A percentile compares a stretch with the other conserved stretches of the same genome.
Conservation (phyloP, 2,888 invertebrate genomes). For the Tipula unca region DNA sequence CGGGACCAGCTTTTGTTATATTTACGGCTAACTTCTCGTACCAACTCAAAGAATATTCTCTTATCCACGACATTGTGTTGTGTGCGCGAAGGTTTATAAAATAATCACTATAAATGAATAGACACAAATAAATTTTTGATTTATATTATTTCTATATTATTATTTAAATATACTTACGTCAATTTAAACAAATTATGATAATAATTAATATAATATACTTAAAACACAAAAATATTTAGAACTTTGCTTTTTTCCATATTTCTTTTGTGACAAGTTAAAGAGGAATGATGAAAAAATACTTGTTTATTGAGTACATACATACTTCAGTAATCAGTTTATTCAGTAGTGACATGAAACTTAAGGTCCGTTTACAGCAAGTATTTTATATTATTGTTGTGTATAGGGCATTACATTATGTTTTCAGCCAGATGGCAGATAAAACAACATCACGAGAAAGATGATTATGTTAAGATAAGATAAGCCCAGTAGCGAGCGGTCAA, state of each 20-base stretch:
- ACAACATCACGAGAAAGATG: too few relatives aligned
- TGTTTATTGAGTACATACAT: background rate
- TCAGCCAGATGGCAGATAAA: too few relatives aligned
- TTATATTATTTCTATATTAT: too few relatives aligned
- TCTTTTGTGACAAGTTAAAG: background rate
- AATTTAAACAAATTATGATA: background rate
- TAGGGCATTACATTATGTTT: too few relatives aligned
- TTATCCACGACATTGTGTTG: slow-evolving; percentile 63
- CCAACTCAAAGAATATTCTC: slow-evolving; percentile 63
- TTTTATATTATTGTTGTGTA: background rate
- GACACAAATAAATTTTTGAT: too few relatives aligned
- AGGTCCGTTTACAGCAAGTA: background rate
- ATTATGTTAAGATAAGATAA: too few relatives aligned
- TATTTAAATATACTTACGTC: background rate
- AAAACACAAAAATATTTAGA: background rate
- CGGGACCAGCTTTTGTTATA: slow-evolving; percentile 67
- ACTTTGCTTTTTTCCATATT: background rate
- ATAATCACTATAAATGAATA: background rate
- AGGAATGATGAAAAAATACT: background rate
- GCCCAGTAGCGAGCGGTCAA: too few relatives aligned
- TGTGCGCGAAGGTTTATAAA: background rate
- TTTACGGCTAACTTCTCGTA: slow-evolving; percentile 64
- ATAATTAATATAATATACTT: background rate
- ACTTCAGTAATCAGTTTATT: too few relatives aligned
- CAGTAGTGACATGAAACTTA: background rate